A percentile compares a stretch with the other conserved stretches of the same genome.
Evolutionary conservation across 2,797 vertebrate genomes (phyloP).

Genomic region (Emydoidea blandingii): DNA sequence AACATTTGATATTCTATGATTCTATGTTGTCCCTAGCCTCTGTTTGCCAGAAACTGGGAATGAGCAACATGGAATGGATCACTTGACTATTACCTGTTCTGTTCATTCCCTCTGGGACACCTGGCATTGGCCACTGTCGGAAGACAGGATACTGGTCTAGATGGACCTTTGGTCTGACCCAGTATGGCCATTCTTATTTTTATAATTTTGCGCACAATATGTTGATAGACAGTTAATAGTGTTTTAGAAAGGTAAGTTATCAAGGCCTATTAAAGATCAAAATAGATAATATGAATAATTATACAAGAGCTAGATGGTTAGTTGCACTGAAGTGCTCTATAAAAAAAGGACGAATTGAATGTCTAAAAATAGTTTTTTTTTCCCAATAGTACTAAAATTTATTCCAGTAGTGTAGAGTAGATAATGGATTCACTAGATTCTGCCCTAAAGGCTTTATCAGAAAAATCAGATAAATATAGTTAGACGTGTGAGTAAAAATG

Average conservation of each 20-base stretch:
- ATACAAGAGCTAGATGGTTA: background rate
- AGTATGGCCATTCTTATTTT: background rate
- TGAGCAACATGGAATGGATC: too few species aligned
- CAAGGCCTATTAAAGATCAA: slow-evolving; percentile 37
- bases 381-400: slow-evolving; percentile 7
- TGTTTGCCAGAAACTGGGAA: too few species aligned
- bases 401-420: background rate
- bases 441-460: background rate
- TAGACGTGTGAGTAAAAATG: background rate
- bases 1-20: too few species aligned
- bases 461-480: background rate
- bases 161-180: too few species aligned
- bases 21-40: too few species aligned
- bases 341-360: slow-evolving; percentile 13
- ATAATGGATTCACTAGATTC: background rate
- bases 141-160: too few species aligned
- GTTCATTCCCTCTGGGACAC: too few species aligned
- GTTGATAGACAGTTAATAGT: slow-evolving; percentile 27
- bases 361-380: slow-evolving; percentile 31
- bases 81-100: too few species aligned
- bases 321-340: background rate
- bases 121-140: too few species aligned
- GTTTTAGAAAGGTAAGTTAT: background rate
- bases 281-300: slow-evolving; percentile 22
- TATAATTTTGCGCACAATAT: background rate